A percentile compares a stretch with the other conserved stretches of the same genome.
These are phyloP conservation scores for Gobius niger DNA, from an alignment of 2,113 vertebrate genomes.

Conservation along the genomic window DNA sequence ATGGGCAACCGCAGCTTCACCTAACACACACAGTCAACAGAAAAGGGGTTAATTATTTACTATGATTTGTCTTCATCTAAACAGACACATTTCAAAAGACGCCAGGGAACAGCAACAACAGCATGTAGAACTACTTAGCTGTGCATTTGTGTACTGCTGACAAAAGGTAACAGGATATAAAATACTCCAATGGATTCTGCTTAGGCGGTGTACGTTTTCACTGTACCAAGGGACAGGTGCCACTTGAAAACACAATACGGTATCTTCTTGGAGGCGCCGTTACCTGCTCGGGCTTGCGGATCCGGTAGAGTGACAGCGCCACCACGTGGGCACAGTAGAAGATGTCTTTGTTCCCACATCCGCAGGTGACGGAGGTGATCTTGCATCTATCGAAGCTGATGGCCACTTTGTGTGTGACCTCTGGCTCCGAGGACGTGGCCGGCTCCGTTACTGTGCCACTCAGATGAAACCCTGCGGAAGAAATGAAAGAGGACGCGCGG, in stretches of 20 bases:
- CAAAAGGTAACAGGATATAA: conserved; percentile 1
- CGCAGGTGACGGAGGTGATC: conserved; percentile 97
- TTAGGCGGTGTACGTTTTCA: not conserved
- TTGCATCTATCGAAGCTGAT: conserved; percentile 99
- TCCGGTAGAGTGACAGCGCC: conserved; percentile 95
- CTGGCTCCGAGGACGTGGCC: conserved; percentile 85
- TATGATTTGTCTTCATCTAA: not conserved
- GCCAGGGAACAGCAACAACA: not conserved
- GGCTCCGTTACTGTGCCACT: conserved; percentile 95
- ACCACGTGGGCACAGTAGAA: conserved; percentile 99
- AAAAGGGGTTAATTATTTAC: too few relatives aligned
- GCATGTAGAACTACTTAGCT: conserved; percentile 3
- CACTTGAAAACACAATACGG: not conserved
- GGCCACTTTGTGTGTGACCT: conserved; percentile 94
- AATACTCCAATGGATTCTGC: conserved; percentile 1
- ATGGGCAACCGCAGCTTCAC: conserved; percentile 98
- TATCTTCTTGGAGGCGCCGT: not conserved
- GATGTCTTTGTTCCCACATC: conserved; percentile 97
- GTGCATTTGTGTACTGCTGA: conserved; percentile 8
- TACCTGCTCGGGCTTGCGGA: conserved; percentile 94
- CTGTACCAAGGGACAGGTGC: not conserved
- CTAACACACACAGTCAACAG: conserved; percentile 35
- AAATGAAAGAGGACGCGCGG: conserved; percentile 5
- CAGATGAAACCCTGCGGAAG: conserved; percentile 88
- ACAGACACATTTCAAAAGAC: not conserved